Conservation (phyloP, 2,113 vertebrate genomes). For the Noctilio leporinus region DNA sequence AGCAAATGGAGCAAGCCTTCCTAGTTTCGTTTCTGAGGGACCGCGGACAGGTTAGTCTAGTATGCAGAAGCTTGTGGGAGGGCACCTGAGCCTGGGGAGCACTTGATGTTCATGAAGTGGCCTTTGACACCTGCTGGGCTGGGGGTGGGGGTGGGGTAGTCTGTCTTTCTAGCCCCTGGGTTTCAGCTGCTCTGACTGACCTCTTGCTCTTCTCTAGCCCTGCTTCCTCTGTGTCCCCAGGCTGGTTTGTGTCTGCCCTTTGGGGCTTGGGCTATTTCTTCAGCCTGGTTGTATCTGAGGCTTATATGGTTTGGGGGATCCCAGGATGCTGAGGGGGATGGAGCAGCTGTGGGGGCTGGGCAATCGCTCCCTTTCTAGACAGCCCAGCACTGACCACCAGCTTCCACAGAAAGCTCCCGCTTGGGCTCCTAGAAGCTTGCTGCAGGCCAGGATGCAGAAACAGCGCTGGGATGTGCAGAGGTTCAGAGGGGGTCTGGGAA, state of each 20-base stretch:
- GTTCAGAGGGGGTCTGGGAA: not conserved
- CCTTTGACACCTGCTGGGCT: not conserved
- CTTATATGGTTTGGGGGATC: not conserved
- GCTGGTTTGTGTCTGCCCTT: not conserved
- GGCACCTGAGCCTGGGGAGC: not conserved
- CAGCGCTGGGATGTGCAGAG: not conserved
- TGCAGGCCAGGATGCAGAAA: not conserved
- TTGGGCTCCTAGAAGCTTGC: not conserved
- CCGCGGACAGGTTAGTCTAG: rapidly evolving
- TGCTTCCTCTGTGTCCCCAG: not conserved
- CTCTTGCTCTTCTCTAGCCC: not conserved
- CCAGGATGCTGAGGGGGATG: not conserved
- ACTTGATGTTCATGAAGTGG: not conserved
- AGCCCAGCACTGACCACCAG: not conserved
- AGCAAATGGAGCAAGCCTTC: not conserved
- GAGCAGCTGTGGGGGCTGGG: rapidly evolving
- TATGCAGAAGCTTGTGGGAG: not conserved
- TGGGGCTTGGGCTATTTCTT: not conserved
- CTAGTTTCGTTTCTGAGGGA: not conserved
- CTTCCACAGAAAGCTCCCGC: not conserved
- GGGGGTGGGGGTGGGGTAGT: too few relatives aligned
- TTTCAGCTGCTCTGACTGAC: not conserved
- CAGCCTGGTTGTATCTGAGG: not conserved
- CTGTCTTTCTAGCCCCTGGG: not conserved
- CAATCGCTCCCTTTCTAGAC: rapidly evolving